Percentiles rank a stretch among this genome's conserved stretches.
Evolutionary conservation across 2,797 vertebrate genomes (phyloP).

Genomic region (Dendrocincla tyrannina): DNA sequence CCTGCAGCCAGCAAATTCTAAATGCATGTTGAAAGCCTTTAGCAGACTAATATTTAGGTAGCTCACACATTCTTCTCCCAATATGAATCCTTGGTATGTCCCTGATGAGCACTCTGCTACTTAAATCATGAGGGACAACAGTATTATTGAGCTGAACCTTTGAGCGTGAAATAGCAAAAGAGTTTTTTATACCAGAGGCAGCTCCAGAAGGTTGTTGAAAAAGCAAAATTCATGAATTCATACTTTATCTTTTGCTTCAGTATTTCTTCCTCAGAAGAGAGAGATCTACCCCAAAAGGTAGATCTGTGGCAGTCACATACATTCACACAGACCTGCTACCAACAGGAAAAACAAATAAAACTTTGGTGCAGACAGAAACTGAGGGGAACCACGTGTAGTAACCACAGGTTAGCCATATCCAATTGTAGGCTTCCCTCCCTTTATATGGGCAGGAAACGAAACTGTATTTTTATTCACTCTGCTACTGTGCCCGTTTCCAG

Average conservation of each 20-base stretch:
- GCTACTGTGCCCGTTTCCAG: slow-evolving; percentile 32
- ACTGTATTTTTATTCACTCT: neutral
- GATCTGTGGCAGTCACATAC: neutral
- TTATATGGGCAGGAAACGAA: neutral
- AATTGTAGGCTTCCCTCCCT: neutral
- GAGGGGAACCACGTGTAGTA: neutral
- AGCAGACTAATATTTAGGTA: neutral
- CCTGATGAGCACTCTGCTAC: neutral
- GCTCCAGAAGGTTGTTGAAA: neutral
- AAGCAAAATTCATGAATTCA: neutral
- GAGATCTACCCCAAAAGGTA: neutral
- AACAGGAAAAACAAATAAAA: rapidly evolving
- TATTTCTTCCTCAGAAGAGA: neutral
- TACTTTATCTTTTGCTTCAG: neutral
- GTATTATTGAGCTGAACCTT: neutral
- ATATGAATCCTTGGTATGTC: neutral
- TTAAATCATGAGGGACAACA: neutral
- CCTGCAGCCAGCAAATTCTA: neutral
- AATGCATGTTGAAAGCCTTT: neutral
- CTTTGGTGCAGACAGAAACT: neutral
- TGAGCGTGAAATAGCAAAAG: neutral
- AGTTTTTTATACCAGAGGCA: neutral
- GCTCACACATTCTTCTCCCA: neutral
- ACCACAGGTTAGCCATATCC: neutral
- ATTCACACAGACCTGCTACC: neutral